phyloP scores from a whole-genome alignment of 2,888 invertebrate genomes.

The Oligia strigilis region DNA sequence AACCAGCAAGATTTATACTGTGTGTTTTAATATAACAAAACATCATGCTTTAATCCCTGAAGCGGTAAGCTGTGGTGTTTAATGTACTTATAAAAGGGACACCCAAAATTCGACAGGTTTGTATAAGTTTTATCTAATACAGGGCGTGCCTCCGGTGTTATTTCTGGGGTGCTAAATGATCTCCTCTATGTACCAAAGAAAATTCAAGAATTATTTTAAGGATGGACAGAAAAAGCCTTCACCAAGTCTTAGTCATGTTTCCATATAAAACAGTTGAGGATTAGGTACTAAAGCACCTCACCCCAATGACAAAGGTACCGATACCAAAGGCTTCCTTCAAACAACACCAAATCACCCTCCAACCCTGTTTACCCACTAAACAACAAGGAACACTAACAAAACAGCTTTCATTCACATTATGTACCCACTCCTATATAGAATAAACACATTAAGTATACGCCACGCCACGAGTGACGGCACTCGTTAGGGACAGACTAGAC shows the following conservation, averaged over 20 bases:
- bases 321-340: background rate
- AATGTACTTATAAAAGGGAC: background rate
- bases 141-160: background rate
- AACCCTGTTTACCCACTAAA: constrained; percentile 14
- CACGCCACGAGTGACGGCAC: constrained; percentile 64
- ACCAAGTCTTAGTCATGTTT: background rate
- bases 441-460: constrained; percentile 60
- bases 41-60: background rate
- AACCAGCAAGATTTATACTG: background rate
- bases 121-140: background rate
- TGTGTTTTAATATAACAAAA: background rate
- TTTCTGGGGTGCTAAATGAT: background rate
- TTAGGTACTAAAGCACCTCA: background rate
- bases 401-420: constrained; percentile 50
- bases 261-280: background rate
- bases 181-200: background rate
- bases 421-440: constrained; percentile 41
- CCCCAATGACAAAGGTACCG: background rate
- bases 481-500: constrained; percentile 71
- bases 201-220: background rate
- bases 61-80: background rate
- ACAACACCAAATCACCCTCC: constrained; percentile 7
- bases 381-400: constrained; percentile 28
- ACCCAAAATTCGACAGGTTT: background rate
- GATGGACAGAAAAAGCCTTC: too few relatives aligned